Conservation (phyloP, 2,113 vertebrate genomes). For the Pangasianodon hypophthalmus region DNA sequence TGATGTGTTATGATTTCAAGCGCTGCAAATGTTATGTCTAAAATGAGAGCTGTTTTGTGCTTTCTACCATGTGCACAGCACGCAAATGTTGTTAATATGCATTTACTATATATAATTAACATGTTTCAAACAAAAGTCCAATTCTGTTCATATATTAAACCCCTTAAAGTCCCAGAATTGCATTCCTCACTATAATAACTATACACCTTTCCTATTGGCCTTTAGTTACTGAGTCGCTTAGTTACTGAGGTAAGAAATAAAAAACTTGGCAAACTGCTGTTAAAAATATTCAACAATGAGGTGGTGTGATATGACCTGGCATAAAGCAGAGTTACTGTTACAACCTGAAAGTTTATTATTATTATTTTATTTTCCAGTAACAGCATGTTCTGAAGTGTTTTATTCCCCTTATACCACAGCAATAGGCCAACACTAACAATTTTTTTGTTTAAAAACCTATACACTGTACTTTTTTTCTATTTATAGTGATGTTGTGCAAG, state of each 20-base stretch:
- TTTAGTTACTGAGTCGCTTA: not conserved
- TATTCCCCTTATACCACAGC: not conserved
- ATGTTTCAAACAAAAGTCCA: not conserved
- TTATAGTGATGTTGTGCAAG: not conserved
- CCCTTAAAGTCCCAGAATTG: constrained; percentile 13
- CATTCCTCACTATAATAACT: not conserved
- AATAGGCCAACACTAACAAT: not conserved
- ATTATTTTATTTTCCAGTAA: not conserved
- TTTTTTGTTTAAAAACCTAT: not conserved
- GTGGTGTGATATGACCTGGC: not conserved
- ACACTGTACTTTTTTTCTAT: not conserved
- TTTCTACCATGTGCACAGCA: constrained; percentile 54
- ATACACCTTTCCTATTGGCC: not conserved
- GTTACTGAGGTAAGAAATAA: not conserved
- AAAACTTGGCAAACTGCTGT: not conserved
- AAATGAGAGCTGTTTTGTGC: constrained; percentile 27
- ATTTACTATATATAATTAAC: constrained; percentile 21
- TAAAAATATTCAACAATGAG: not conserved
- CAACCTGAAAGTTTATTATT: not conserved
- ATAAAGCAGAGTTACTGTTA: not conserved
- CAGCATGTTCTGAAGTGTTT: not conserved
- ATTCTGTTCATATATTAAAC: constrained; percentile 5
- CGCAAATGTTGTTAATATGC: constrained; percentile 45
- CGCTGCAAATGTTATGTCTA: not conserved
- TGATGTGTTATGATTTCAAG: not conserved